Conservation (phyloP, 2,797 vertebrate species). For the Gymnopithys bicolor region DNA sequence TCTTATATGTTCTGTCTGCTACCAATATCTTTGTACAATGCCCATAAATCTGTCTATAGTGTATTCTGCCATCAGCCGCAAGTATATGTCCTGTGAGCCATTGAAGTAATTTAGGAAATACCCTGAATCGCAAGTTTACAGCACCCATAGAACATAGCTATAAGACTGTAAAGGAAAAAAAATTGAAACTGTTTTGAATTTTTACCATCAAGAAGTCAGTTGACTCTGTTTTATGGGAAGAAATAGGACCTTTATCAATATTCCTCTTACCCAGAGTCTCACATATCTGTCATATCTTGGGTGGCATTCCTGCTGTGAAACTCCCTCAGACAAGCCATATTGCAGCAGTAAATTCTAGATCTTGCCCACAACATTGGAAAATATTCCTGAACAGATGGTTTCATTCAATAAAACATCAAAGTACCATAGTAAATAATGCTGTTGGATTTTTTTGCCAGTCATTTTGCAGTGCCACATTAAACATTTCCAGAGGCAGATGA, state of each 20-base stretch:
- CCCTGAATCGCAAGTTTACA: neutral
- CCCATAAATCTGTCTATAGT: neutral
- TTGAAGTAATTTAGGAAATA: neutral
- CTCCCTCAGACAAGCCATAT: slow-evolving; percentile 16
- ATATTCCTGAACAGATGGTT: slow-evolving; percentile 46
- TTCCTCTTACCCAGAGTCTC: neutral
- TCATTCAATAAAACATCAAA: slow-evolving; percentile 60
- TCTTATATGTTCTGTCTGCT: neutral
- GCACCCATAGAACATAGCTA: neutral
- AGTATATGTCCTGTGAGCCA: neutral
- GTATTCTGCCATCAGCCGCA: neutral
- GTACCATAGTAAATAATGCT: slow-evolving; percentile 49
- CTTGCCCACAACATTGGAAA: neutral
- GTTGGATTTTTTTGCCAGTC: slow-evolving; percentile 41
- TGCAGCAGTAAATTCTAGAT: slow-evolving; percentile 43
- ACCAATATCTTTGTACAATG: neutral
- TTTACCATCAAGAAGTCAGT: neutral
- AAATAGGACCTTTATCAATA: neutral
- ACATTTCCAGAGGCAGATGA: slow-evolving; percentile 27
- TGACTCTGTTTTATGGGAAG: neutral
- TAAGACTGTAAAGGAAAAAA: neutral
- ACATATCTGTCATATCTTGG: neutral
- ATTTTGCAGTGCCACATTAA: slow-evolving; percentile 21
- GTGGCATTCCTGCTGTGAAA: slow-evolving; percentile 17
- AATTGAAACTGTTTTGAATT: neutral